Conservation (phyloP, 2,888 invertebrate species). For the Apocheima hispidaria region DNA sequence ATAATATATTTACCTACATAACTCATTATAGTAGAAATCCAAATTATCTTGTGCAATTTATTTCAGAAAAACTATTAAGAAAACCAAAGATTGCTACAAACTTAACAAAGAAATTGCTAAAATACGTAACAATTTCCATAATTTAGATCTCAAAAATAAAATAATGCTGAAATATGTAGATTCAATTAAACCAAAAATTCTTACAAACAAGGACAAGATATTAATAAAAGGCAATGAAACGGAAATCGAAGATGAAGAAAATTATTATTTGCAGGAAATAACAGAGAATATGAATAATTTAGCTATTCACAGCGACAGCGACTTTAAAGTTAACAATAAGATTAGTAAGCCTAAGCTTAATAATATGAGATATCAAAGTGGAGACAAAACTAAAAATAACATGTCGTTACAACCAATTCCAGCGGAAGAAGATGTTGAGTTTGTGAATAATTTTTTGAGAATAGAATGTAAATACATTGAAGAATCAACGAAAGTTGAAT, state of each 20-base stretch:
- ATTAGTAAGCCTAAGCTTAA: conserved; percentile 36
- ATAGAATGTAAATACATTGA: conserved; percentile 50
- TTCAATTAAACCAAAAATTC: conserved; percentile 47
- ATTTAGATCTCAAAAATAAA: conserved; percentile 66
- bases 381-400: conserved; percentile 36
- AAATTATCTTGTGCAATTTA: not conserved
- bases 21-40: no score
- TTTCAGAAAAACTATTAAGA: conserved; percentile 63
- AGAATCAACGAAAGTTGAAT: conserved; percentile 30
- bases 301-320: conserved; percentile 59
- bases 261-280: conserved; percentile 52
- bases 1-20: not conserved
- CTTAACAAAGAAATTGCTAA: conserved; percentile 68
- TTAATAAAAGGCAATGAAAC: conserved; percentile 49
- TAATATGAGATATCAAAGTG: conserved; percentile 38
- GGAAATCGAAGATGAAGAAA: conserved; percentile 51
- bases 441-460: conserved; percentile 42
- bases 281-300: conserved; percentile 56
- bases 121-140: conserved; percentile 64
- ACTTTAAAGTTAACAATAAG: conserved; percentile 64
- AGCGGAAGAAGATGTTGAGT: conserved; percentile 36
- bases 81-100: conserved; percentile 57
- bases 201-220: conserved; percentile 43
- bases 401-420: not conserved
- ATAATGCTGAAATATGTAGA: conserved; percentile 58